Evolutionary conservation across 2,888 invertebrate species (phyloP), one percentile per base, ranked within the genome.

Genomic region (Athripsodes cinereus): DNA sequence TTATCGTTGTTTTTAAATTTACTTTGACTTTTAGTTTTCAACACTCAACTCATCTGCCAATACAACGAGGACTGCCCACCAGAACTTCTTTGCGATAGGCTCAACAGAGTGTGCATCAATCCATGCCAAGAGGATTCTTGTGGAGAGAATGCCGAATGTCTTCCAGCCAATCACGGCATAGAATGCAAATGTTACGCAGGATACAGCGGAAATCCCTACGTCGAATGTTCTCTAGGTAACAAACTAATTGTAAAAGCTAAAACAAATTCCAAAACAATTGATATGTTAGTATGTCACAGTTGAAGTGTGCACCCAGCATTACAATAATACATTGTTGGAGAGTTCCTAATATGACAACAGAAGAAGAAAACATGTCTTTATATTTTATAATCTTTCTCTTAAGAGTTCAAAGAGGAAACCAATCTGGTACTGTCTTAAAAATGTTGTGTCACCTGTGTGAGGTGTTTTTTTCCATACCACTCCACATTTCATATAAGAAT

Each of bases 11-110:
- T 6, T 26, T 26, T 26, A 26, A n/a, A n/a, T n/a, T n/a, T n/a
- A 26, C 26, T 60, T 50, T 58, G 62, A 35, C 62, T 20, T 34
- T 60, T 34, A 81, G 81, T 75, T 16, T 68, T 70, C 26, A 71
- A 72, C 48, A 71, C 77, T 62, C 76, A 77, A 66, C 79, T 83
- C 65, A 81, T 92, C 53, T 93, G 93, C 70, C 92, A 92, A 71
- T 92, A 91, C 72, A 92, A 93, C 68, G 92, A 91, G 77, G 92
- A 93, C 68, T 94, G 93, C 70, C 91, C 92, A 55, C 88, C 90
- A n/a, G 84, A 88, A 67, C 85, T 90, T 67, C 76, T 90, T 20
- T 94, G 93, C 70, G 92, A 93, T 72, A 82, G 92, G 65, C 75
- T 92, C 52, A 92, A 92, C 68, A 80, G 92, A 69, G 81, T 87